A percentile compares a stretch with the other conserved stretches of the same genome.
Evolutionary conservation across 2,888 invertebrate genomes (phyloP).

Genomic region (Lacanobia oleracea): DNA sequence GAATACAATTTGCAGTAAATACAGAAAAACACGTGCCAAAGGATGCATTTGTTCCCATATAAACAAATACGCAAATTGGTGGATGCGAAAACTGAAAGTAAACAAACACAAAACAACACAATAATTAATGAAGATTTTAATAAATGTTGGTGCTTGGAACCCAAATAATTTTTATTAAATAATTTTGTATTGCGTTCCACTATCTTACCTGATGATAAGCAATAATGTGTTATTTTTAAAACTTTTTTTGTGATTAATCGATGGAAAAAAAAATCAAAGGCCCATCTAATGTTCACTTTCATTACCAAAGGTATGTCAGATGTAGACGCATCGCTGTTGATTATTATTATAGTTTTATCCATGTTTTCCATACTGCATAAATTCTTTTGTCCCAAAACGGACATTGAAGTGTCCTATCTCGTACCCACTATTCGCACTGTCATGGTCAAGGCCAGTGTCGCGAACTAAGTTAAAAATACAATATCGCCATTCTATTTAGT

Average conservation of each 20-base stretch:
- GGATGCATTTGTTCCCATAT: neutral
- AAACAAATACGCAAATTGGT: neutral
- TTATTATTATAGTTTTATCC: too few species aligned
- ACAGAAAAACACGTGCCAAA: neutral
- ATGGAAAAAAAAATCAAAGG: too few species aligned
- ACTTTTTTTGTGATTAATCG: too few species aligned
- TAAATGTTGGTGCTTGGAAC: neutral
- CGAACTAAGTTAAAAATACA: conserved; percentile 54
- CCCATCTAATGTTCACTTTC: too few species aligned
- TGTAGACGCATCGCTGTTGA: too few species aligned
- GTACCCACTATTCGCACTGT: neutral
- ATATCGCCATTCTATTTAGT: conserved; percentile 52
- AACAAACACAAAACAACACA: neutral
- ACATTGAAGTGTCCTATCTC: neutral
- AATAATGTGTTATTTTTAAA: neutral
- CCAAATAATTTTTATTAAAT: too few species aligned
- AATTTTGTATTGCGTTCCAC: neutral
- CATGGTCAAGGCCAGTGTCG: conserved; percentile 50
- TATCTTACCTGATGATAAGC: neutral
- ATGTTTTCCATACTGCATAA: too few species aligned
- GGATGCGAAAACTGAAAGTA: neutral
- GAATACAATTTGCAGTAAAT: neutral
- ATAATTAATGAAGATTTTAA: neutral
- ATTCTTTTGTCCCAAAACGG: too few species aligned
- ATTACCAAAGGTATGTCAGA: too few species aligned